Base-by-base conservation (phyloP, 2,888 invertebrate genomes). In the Lochmaea crataegi region DNA sequence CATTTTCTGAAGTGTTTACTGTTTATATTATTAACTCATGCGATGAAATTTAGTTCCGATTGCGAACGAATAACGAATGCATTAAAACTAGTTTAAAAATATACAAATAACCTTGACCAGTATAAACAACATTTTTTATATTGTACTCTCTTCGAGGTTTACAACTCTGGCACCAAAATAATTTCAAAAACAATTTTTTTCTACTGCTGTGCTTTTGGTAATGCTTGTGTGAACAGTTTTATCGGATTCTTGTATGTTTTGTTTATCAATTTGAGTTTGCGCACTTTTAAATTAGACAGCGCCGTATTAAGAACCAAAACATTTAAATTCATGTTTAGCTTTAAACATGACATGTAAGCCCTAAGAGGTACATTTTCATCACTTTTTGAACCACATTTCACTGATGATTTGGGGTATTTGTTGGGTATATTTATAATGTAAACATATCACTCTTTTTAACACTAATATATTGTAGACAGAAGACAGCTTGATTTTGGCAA, bases 11-110 rank as follows among this genome's bases (percentile, higher is more conserved):
- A 53, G n/a, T 65, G 51, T 65, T 51, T 53, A 65, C 53, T 51
- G 12, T 65, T 51, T 65, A 53, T 42, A 61, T 63, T 22, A 58
- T 14, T 58, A 58, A 61, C 45, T 64, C 5, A 2, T 45, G 61
- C 18, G 14, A 45, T 45, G 14, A 18, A 56, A 56, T 57, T 66
- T 56, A 16, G 16, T 16, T 51, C 65, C 65, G 53, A 66, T 57
- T 57, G 11, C 18, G 10, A 56, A 16, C 66, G 66, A 65, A 57
- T n/a, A 56, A 16, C 66, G 66, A 65, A 57, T 65, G 51, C 38
- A 16, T 51, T 16, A 65, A 53, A 14, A 22, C 22, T 14, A 42
- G 51, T 66, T 56, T 66, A 66, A 66, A 66, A 66, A 57, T 66
- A 66, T 16, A 41, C 56, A 9, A 66, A 57, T n/a, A 48, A 26